Evolutionary conservation across 2,888 invertebrate genomes (phyloP).

Genomic region (Papilio gigon): DNA sequence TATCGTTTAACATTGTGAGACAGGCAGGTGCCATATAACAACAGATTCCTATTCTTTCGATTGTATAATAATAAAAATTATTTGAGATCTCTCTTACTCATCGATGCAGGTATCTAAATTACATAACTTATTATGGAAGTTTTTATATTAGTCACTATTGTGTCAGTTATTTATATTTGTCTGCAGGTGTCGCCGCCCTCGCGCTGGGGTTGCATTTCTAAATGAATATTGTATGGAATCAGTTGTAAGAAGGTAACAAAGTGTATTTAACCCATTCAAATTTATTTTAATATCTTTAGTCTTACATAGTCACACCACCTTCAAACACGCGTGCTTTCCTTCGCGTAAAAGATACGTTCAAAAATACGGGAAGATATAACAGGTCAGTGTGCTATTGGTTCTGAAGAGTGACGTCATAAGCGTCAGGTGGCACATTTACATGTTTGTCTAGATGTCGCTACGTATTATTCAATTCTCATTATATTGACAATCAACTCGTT

Average conservation of each 20-base stretch:
- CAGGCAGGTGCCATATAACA: slow-evolving; percentile 8
- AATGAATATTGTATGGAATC: background rate
- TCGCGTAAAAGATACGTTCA: background rate
- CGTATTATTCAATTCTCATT: background rate
- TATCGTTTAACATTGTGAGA: slow-evolving; percentile 14
- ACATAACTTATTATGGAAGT: slow-evolving; percentile 2
- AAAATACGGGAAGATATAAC: background rate
- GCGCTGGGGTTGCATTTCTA: background rate
- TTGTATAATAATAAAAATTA: slow-evolving; percentile 18
- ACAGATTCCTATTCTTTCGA: slow-evolving; percentile 12
- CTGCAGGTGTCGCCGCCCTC: slow-evolving; percentile 2
- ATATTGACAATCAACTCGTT: background rate
- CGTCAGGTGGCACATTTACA: background rate
- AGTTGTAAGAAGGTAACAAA: background rate
- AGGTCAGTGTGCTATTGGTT: background rate
- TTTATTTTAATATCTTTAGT: background rate
- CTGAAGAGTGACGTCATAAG: background rate
- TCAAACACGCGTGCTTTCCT: background rate
- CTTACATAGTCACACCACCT: background rate
- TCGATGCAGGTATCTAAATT: background rate
- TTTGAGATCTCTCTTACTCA: slow-evolving; percentile 12
- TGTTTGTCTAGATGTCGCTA: background rate
- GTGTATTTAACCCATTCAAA: background rate
- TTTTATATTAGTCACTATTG: background rate
- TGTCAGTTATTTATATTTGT: background rate